phyloP scores from a whole-genome alignment of 2,797 vertebrate species.

The Sparus aurata region DNA sequence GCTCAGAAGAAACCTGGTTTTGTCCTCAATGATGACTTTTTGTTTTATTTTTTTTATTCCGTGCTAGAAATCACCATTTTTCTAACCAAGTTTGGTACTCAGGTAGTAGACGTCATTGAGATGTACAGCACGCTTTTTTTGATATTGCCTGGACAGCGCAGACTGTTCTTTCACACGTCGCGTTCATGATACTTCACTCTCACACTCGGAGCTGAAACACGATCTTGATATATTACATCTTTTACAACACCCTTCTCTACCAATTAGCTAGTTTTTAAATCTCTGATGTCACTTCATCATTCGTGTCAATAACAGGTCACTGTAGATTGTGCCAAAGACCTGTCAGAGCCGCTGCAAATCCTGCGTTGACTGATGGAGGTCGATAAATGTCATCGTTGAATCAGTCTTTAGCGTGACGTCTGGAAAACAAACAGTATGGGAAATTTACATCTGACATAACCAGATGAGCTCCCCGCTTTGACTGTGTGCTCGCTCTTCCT shows the following conservation, averaged over 20 bases:
- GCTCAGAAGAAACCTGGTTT: constrained; percentile 3
- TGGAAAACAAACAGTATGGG: constrained; percentile 27
- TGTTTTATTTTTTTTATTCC: too few relatives aligned
- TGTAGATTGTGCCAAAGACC: background rate
- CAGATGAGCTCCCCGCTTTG: constrained; percentile 18
- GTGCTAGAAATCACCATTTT: background rate
- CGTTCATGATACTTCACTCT: background rate
- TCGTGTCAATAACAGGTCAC: background rate
- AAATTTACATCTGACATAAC: constrained; percentile 30
- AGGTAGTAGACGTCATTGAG: background rate
- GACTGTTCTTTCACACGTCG: background rate
- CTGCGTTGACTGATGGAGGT: constrained; percentile 16
- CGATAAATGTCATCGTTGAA: constrained; percentile 39
- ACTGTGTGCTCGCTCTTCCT: constrained; percentile 7
- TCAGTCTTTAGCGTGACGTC: constrained; percentile 22
- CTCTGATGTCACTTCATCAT: background rate
- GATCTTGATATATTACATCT: background rate
- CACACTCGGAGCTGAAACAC: background rate
- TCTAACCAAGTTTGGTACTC: background rate
- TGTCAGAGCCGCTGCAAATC: constrained; percentile 15
- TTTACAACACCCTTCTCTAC: background rate
- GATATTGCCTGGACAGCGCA: background rate
- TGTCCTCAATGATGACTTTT: too few relatives aligned
- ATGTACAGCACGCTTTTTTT: background rate
- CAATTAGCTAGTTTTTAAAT: background rate